Percentiles rank a stretch among this genome's conserved stretches.
phyloP scores from a whole-genome alignment of 37 sponge, comb jelly and placozoan species.

The Spongia lamella region DNA sequence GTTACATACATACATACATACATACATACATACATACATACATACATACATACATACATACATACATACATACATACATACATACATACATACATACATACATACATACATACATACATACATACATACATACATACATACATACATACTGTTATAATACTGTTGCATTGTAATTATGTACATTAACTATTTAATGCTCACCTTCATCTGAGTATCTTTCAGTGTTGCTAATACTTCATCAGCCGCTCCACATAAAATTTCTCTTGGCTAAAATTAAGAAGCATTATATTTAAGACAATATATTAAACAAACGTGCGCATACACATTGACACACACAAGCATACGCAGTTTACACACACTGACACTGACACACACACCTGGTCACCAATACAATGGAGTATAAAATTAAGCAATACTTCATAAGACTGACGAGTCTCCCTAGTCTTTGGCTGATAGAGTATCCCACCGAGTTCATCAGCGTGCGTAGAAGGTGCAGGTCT shows the following conservation, averaged over 20 bases:
- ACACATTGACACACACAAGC: background rate
- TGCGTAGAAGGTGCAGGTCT: no score
- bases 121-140: no score
- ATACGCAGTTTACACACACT: background rate
- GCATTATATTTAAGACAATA: background rate
- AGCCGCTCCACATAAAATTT: constrained; percentile 95
- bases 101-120: no score
- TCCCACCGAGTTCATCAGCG: constrained; percentile 60
- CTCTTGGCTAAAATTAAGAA: constrained; percentile 71
- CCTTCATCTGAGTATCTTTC: constrained; percentile 74
- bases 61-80: no score
- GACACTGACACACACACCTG: constrained; percentile 50
- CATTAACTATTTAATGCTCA: constrained; percentile 14
- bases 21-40: no score
- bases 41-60: no score
- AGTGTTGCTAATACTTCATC: constrained; percentile 96
- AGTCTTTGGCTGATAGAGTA: constrained; percentile 75
- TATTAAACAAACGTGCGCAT: background rate
- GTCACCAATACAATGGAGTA: constrained; percentile 87
- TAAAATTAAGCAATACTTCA: constrained; percentile 90
- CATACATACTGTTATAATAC: no score
- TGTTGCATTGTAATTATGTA: no score
- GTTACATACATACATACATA: no score
- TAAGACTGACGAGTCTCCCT: constrained; percentile 74
- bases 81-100: no score